A percentile compares a stretch with the other conserved stretches of the same genome.
Evolutionary conservation across 2,797 vertebrate species (phyloP).

Genomic region (Macrochelys suwanniensis): DNA sequence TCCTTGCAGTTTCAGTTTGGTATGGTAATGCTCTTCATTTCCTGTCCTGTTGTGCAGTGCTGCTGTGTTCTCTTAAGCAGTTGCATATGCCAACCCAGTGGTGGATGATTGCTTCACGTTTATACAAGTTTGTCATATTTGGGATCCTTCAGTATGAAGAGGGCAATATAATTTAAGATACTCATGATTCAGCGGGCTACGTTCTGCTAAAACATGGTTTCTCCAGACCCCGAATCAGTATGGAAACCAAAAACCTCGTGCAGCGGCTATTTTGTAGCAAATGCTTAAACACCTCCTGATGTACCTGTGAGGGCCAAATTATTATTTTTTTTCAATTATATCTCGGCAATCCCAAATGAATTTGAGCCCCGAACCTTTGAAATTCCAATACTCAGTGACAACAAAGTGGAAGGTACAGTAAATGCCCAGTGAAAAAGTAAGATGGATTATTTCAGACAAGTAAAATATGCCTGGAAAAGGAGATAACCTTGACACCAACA

Average conservation of each 20-base stretch:
- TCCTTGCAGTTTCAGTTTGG: background rate
- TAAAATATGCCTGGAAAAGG: background rate
- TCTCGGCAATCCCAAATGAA: background rate
- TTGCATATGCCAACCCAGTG: background rate
- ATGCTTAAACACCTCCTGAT: background rate
- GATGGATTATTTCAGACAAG: background rate
- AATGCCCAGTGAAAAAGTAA: background rate
- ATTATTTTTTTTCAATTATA: background rate
- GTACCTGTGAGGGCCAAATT: background rate
- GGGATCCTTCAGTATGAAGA: background rate
- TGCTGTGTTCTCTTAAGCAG: background rate
- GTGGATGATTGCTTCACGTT: background rate
- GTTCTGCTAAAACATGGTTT: background rate
- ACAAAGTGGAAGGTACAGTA: background rate
- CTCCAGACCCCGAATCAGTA: background rate
- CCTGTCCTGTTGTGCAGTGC: background rate
- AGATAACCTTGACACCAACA: background rate
- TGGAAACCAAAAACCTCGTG: background rate
- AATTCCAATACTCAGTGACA: background rate
- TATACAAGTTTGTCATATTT: background rate
- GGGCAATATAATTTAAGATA: background rate
- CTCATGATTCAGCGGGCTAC: background rate
- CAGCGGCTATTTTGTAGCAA: background rate
- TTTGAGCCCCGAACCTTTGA: background rate
- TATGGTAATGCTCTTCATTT: background rate